Percentiles rank a stretch among this genome's conserved stretches.
Evolutionary conservation across 1,140 invertebrate species (phyloP).

Genomic region (Lordiphosa collinella): DNA sequence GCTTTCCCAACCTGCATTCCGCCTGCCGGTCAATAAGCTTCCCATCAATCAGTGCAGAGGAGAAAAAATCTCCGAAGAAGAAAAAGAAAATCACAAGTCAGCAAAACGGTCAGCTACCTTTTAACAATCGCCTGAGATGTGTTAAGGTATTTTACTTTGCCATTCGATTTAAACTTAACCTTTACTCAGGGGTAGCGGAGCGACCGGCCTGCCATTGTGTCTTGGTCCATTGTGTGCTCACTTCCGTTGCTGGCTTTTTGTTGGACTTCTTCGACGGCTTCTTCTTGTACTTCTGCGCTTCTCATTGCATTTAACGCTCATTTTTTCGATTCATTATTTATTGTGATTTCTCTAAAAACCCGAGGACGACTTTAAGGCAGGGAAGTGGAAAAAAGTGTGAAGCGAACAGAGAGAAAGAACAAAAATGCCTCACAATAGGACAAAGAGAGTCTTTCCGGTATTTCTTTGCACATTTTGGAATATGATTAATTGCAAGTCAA

Average conservation of each 20-base stretch:
- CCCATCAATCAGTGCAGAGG: constrained; percentile 5
- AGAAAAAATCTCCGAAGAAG: constrained; percentile 11
- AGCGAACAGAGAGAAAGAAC: constrained; percentile 39
- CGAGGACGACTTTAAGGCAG: constrained; percentile 33
- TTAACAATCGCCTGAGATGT: constrained; percentile 8
- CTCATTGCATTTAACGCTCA: constrained; percentile 77
- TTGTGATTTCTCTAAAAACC: constrained; percentile 70
- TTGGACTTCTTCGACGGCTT: constrained; percentile 18
- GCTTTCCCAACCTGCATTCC: constrained; percentile 1
- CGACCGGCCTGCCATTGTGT: constrained; percentile 33
- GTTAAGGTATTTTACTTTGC: constrained; percentile 58
- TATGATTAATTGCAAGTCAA: constrained; percentile 79
- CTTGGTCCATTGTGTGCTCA: constrained; percentile 63
- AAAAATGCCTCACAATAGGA: constrained; percentile 51
- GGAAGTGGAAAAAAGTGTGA: constrained; percentile 59
- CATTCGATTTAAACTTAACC: constrained; percentile 72
- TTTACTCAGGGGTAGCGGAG: constrained; percentile 19
- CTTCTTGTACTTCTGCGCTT: constrained; percentile 10
- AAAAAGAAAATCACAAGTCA: constrained; percentile 59
- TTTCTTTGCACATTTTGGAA: constrained; percentile 63
- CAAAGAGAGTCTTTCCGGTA: constrained; percentile 67
- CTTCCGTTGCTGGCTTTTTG: constrained; percentile 66
- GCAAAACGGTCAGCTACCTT: constrained; percentile 32
- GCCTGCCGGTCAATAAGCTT: constrained; percentile 15
- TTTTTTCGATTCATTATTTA: constrained; percentile 78